A percentile compares a stretch with the other conserved stretches of the same genome.
phyloP scores from a whole-genome alignment of 30 jellyfish, hydroid and myxozoan genomes.

The Aurelia coerulea region DNA sequence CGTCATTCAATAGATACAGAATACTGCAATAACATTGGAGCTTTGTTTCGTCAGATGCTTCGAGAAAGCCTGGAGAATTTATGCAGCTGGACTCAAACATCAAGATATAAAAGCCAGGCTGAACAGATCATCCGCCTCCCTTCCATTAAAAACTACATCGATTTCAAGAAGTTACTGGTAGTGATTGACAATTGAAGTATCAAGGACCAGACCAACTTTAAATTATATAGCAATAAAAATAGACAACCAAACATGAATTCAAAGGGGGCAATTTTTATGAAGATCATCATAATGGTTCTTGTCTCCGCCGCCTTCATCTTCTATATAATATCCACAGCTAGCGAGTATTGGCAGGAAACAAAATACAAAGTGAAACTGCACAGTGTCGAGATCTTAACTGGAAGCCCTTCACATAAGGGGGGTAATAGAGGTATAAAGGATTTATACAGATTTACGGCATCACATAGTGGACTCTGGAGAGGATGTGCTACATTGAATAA shows the following conservation, averaged over 20 bases:
- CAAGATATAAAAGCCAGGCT: too few relatives aligned
- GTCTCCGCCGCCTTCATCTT: constrained; percentile 67
- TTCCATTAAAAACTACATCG: too few relatives aligned
- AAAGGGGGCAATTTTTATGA: constrained; percentile 36
- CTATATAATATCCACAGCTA: constrained; percentile 71
- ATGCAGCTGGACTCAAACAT: too few relatives aligned
- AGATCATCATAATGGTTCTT: constrained; percentile 42
- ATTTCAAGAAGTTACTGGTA: too few relatives aligned
- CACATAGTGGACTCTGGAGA: constrained; percentile 73
- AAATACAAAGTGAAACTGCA: constrained; percentile 57
- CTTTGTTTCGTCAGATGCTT: too few relatives aligned
- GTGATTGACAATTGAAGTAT: too few relatives aligned
- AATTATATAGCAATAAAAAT: too few relatives aligned
- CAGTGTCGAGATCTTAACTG: constrained; percentile 26
- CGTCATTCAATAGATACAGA: too few relatives aligned
- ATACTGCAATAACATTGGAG: too few relatives aligned
- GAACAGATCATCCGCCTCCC: too few relatives aligned
- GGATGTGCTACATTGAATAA: constrained; percentile 59
- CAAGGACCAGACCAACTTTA: too few relatives aligned
- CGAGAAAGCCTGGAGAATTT: too few relatives aligned
- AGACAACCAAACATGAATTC: constrained; percentile 27
- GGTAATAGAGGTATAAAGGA: neutral
- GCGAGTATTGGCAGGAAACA: constrained; percentile 92
- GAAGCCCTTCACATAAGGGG: neutral
- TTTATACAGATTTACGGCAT: constrained; percentile 53